Evolutionary conservation across 2,888 invertebrate species (phyloP).

Genomic region (Plusia festucae): DNA sequence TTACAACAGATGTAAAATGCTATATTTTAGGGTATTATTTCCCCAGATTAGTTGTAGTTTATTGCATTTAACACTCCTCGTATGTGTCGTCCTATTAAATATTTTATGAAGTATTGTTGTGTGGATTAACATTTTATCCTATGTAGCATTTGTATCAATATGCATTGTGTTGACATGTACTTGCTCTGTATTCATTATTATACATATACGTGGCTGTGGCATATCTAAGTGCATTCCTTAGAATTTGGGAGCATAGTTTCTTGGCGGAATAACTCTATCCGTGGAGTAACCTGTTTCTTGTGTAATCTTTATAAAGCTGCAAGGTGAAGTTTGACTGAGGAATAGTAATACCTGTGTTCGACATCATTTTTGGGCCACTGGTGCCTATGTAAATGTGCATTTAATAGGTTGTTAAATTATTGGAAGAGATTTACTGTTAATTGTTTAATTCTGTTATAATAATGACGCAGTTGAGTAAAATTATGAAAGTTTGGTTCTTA

Average conservation of each 20-base stretch:
- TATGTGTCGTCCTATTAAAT: constrained; percentile 41
- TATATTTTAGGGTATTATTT: constrained; percentile 41
- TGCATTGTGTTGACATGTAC: constrained; percentile 29
- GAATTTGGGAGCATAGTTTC: constrained; percentile 75
- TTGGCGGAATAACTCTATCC: constrained; percentile 76
- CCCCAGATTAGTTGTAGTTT: constrained; percentile 32
- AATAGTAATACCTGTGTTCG: constrained; percentile 48
- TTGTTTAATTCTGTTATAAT: constrained; percentile 81
- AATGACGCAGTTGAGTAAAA: constrained; percentile 71
- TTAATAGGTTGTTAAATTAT: constrained; percentile 87
- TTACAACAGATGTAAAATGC: constrained; percentile 35
- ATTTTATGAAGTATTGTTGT: constrained; percentile 39
- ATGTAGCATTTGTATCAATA: constrained; percentile 29
- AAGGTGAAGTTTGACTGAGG: constrained; percentile 61
- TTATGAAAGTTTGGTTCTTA: constrained; percentile 50
- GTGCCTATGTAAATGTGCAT: constrained; percentile 81
- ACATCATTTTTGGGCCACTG: constrained; percentile 73
- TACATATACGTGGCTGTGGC: constrained; percentile 78
- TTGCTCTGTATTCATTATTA: constrained; percentile 52
- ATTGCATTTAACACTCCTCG: constrained; percentile 26
- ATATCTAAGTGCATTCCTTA: constrained; percentile 85
- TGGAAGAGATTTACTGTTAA: constrained; percentile 85
- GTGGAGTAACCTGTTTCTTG: constrained; percentile 57
- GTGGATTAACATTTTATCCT: constrained; percentile 30
- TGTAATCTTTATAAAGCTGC: constrained; percentile 48